phyloP scores from a whole-genome alignment of 2,797 vertebrate species.

The Mormyrus hasselquistii region DNA sequence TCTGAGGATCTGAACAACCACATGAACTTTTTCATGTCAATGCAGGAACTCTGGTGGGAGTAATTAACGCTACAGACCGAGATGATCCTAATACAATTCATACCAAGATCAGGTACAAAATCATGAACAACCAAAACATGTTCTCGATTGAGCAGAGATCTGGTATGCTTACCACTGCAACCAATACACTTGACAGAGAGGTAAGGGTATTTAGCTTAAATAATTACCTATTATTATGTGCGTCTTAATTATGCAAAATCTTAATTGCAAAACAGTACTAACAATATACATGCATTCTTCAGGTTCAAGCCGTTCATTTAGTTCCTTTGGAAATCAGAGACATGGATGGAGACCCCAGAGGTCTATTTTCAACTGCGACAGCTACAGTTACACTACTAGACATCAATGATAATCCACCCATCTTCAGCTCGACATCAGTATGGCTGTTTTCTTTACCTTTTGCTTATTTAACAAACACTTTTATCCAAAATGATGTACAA shows the following conservation, averaged over 20 bases:
- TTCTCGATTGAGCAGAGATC: slow-evolving; percentile 56
- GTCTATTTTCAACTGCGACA: slow-evolving; percentile 59
- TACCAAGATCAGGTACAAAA: slow-evolving; percentile 59
- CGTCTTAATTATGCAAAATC: background rate
- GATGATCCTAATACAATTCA: slow-evolving; percentile 61
- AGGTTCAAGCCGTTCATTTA: slow-evolving; percentile 56
- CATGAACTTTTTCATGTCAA: slow-evolving; percentile 5
- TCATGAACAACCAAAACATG: slow-evolving; percentile 48
- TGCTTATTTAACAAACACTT: background rate
- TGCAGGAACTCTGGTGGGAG: slow-evolving; percentile 62
- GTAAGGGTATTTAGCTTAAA: slow-evolving; percentile 44
- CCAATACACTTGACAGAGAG: slow-evolving; percentile 69
- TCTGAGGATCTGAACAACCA: background rate
- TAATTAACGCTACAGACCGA: slow-evolving; percentile 63
- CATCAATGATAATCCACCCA: slow-evolving; percentile 71
- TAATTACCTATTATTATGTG: background rate
- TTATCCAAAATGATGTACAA: background rate
- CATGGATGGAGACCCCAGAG: slow-evolving; percentile 61
- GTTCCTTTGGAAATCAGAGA: slow-evolving; percentile 69
- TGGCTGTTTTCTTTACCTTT: slow-evolving; percentile 33
- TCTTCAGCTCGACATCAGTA: slow-evolving; percentile 58
- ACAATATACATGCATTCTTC: slow-evolving; percentile 25
- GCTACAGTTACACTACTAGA: slow-evolving; percentile 57
- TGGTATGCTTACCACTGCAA: slow-evolving; percentile 56
- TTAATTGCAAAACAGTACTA: background rate